Evolutionary conservation across 2,113 vertebrate genomes (phyloP).

Genomic region (Orthochromis indermauri): DNA sequence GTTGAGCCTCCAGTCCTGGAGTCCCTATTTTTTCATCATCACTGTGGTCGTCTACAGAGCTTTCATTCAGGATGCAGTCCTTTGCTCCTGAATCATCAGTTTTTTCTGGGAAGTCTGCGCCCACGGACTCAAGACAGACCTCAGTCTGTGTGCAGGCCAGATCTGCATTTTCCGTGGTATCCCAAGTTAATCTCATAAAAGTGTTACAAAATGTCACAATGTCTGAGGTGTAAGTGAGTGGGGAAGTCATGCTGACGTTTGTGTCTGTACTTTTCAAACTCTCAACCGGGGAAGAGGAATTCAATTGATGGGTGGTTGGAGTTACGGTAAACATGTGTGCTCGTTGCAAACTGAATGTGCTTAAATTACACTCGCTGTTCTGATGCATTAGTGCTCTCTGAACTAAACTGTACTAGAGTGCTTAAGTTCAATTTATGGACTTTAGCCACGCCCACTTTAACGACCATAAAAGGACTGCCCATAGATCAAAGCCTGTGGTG

Average conservation of each 20-base stretch:
- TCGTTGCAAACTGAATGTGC: neutral
- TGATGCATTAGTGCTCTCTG: neutral
- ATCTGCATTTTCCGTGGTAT: no score
- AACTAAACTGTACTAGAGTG: neutral
- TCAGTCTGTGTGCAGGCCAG: no score
- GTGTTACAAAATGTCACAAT: rapidly evolving
- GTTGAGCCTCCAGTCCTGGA: neutral
- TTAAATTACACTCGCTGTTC: neutral
- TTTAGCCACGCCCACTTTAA: neutral
- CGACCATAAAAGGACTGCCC: neutral
- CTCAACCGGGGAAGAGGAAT: neutral
- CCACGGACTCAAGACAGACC: no score
- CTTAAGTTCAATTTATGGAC: neutral
- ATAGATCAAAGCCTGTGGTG: neutral
- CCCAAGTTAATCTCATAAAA: rapidly evolving
- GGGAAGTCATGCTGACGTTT: neutral
- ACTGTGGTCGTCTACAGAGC: neutral
- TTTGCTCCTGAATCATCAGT: no score
- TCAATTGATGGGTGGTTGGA: neutral
- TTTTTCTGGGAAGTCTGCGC: neutral
- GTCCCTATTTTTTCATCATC: neutral
- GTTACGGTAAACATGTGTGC: neutral
- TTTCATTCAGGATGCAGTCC: neutral
- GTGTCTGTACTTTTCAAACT: neutral
- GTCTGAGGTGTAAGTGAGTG: no score